Conservation (phyloP, 2,888 invertebrate species). For the Agrochola circellaris region DNA sequence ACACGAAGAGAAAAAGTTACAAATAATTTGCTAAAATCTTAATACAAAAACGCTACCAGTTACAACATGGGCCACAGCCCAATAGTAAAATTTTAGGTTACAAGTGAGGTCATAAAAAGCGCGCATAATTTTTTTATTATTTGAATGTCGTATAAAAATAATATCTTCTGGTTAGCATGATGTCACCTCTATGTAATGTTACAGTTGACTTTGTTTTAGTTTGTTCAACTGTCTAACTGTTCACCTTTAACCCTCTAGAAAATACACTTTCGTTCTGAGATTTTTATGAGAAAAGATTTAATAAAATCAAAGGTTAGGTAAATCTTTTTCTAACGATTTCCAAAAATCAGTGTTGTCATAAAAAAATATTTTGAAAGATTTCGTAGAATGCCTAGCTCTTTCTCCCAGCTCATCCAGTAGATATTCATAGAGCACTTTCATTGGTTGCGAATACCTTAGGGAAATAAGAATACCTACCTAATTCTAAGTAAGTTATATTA, state of each 20-base stretch:
- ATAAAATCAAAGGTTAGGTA: not conserved
- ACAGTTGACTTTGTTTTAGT: constrained; percentile 53
- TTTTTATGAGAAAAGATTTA: not conserved
- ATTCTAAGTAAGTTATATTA: no score
- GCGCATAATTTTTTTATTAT: constrained; percentile 85
- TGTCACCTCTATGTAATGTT: constrained; percentile 69
- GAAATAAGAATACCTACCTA: no score
- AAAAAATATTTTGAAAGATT: not conserved
- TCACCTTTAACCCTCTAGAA: not conserved
- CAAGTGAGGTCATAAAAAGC: constrained; percentile 83
- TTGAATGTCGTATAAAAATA: constrained; percentile 80
- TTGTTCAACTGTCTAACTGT: constrained; percentile 20
- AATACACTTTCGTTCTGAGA: not conserved
- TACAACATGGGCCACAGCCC: constrained; percentile 63
- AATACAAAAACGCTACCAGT: constrained; percentile 14
- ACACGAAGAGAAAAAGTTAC: no score
- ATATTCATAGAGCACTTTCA: no score
- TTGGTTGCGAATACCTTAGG: no score
- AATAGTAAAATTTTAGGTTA: constrained; percentile 81
- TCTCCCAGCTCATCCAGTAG: no score
- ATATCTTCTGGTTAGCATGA: constrained; percentile 77
- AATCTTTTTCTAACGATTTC: not conserved
- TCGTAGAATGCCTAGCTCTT: not conserved
- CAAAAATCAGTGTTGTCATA: not conserved
- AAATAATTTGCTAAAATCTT: no score